Evolutionary conservation across 2,888 invertebrate genomes (phyloP).

Genomic region (Rapana venosa): DNA sequence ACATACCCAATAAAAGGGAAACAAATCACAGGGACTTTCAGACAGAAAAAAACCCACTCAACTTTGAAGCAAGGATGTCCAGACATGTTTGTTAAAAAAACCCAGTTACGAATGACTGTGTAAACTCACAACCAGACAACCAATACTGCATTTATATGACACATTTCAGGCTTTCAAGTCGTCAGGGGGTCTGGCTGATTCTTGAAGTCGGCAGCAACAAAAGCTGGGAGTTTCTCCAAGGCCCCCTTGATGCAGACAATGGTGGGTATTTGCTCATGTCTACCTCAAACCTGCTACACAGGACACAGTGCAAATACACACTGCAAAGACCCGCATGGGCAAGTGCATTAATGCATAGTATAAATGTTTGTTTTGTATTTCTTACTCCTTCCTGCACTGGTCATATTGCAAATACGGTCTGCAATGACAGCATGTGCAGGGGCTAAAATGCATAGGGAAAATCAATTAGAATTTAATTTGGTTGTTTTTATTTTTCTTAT

Average conservation of each 20-base stretch:
- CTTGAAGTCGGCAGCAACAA: constrained; percentile 93
- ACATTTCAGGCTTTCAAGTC: constrained; percentile 55
- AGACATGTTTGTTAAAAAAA: background rate
- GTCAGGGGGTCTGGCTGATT: constrained; percentile 94
- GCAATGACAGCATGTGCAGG: no score
- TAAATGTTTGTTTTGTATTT: no score
- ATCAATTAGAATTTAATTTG: no score
- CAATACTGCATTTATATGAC: background rate
- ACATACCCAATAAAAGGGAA: no score
- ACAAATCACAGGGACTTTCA: no score
- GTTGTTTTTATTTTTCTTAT: no score
- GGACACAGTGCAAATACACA: background rate
- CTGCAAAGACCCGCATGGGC: background rate
- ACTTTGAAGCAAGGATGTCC: background rate
- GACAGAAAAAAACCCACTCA: no score
- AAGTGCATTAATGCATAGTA: no score
- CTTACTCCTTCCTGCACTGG: no score
- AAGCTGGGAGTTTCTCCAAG: constrained; percentile 91
- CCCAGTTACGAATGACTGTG: background rate
- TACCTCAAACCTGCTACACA: constrained; percentile 88
- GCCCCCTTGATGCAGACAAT: constrained; percentile 92
- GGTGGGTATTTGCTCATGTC: constrained; percentile 91
- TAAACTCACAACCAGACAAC: background rate
- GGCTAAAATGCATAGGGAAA: no score
- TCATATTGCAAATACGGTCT: no score